These are phyloP conservation scores for Peucedramus taeniatus DNA, from an alignment of 2,113 vertebrate genomes.

Conservation along the genomic window DNA sequence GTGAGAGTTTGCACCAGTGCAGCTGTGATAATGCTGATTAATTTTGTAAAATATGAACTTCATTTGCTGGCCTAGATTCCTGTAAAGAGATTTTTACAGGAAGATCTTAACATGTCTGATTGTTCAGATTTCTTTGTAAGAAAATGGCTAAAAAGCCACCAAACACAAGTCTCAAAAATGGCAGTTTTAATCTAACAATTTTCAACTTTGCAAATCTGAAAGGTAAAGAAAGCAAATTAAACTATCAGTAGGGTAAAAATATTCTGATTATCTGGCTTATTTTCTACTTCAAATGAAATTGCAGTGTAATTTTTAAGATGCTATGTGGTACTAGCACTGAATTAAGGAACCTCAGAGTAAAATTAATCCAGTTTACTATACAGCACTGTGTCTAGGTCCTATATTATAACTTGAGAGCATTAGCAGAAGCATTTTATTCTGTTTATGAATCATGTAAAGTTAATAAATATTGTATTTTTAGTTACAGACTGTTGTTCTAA, in stretches of 20 bases:
- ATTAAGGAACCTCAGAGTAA: background rate
- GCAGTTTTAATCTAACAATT: background rate
- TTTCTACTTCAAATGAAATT: background rate
- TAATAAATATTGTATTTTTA: conserved; percentile 18
- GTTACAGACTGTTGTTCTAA: background rate
- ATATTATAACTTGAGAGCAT: background rate
- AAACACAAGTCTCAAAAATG: background rate
- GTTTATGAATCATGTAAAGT: background rate
- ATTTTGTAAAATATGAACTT: background rate
- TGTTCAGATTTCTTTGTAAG: background rate
- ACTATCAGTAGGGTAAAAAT: background rate
- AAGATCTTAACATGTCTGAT: background rate
- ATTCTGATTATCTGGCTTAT: background rate
- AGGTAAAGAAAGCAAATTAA: background rate
- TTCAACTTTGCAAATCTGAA: background rate
- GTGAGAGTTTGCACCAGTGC: background rate
- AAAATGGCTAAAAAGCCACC: background rate
- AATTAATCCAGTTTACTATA: background rate
- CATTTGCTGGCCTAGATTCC: background rate
- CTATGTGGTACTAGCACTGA: background rate
- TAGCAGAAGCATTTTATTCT: background rate
- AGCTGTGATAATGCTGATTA: background rate
- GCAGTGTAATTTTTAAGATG: background rate
- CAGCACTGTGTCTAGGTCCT: background rate
- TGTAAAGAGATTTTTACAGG: background rate